Conservation (phyloP, 1,140 invertebrate species). For the Drosophila takahashii region DNA sequence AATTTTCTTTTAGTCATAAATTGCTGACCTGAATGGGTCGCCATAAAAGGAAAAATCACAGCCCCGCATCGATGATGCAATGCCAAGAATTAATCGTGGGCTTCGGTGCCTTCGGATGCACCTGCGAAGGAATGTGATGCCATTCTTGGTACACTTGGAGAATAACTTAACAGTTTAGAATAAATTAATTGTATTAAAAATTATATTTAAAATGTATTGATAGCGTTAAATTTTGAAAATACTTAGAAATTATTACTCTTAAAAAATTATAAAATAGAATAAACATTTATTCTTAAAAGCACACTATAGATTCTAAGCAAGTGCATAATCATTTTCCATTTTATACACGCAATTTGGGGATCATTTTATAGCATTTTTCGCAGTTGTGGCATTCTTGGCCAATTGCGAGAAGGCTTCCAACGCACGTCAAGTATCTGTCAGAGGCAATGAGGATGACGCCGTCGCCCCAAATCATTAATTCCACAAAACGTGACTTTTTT, state of each 20-base stretch:
- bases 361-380: background rate
- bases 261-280: too few species aligned
- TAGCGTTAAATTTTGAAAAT: too few species aligned
- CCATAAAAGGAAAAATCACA: background rate
- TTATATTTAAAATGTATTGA: background rate
- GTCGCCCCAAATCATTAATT: constrained; percentile 81
- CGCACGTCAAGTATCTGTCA: constrained; percentile 53
- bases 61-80: background rate
- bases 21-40: background rate
- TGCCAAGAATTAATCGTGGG: constrained; percentile 6
- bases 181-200: too few species aligned
- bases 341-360: background rate
- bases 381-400: background rate
- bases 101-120: background rate
- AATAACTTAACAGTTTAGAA: background rate
- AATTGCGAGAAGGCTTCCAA: constrained; percentile 20
- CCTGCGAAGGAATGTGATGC: background rate
- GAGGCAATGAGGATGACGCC: constrained; percentile 47
- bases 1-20: constrained; percentile 12
- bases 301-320: too few species aligned
- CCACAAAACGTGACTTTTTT: constrained; percentile 80
- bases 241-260: too few species aligned
- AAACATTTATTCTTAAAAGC: too few species aligned
- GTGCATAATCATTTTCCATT: background rate
- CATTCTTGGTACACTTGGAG: background rate